Conservation (phyloP, 2,797 vertebrate genomes). For the Anisognathus igniventris region DNA sequence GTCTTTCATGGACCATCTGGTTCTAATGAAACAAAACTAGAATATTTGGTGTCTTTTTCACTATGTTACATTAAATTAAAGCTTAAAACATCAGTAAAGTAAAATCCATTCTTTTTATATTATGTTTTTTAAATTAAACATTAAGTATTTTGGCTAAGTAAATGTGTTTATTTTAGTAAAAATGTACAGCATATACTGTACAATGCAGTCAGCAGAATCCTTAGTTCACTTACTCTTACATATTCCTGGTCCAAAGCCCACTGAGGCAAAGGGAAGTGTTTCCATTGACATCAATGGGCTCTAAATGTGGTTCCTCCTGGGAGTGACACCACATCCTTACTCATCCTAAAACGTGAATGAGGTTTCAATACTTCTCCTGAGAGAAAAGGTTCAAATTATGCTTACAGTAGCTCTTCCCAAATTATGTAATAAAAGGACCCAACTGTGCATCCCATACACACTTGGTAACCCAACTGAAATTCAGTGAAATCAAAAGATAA, state of each 20-base stretch:
- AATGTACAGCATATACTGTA: background rate
- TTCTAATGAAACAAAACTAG: slow-evolving; percentile 50
- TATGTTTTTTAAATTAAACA: slow-evolving; percentile 16
- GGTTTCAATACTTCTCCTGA: background rate
- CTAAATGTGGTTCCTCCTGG: background rate
- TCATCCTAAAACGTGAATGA: slow-evolving; percentile 2
- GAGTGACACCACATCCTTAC: background rate
- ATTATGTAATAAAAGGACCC: background rate
- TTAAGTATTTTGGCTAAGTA: background rate
- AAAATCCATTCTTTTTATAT: slow-evolving; percentile 35
- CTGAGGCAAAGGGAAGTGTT: slow-evolving; percentile 26
- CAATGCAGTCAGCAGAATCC: slow-evolving; percentile 7
- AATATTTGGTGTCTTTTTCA: slow-evolving; percentile 41
- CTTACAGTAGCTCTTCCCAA: slow-evolving; percentile 16
- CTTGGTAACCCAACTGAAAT: background rate
- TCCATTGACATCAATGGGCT: background rate
- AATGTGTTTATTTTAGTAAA: slow-evolving; percentile 12
- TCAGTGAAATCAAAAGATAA: background rate
- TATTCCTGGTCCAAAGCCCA: slow-evolving; percentile 7
- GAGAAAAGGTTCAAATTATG: slow-evolving; percentile 28
- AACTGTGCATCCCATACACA: background rate
- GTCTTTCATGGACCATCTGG: slow-evolving; percentile 42
- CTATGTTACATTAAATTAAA: slow-evolving; percentile 46
- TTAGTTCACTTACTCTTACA: background rate
- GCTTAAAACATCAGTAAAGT: slow-evolving; percentile 33